Percentiles rank a stretch among this genome's conserved stretches.
Evolutionary conservation across 1,140 invertebrate genomes (phyloP).

Genomic region (Melanaphis sacchari): DNA sequence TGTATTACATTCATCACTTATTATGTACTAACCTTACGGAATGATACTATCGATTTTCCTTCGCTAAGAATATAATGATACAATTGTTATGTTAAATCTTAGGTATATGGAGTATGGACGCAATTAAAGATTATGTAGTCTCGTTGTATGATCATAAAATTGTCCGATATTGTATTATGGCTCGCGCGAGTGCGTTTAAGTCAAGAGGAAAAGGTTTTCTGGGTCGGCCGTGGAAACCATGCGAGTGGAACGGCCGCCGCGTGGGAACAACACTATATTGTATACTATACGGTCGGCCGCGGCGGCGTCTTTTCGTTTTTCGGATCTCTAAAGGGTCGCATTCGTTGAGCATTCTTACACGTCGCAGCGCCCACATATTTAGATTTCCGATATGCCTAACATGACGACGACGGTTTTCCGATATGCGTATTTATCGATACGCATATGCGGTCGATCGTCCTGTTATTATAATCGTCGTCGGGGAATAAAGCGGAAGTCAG

Average conservation of each 20-base stretch:
- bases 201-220: not conserved
- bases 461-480: not conserved
- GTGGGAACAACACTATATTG: not conserved
- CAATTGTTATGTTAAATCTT: not conserved
- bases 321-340: not conserved
- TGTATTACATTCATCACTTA: not conserved
- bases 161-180: not conserved
- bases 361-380: not conserved
- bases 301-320: not conserved
- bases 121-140: not conserved
- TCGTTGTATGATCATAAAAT: not conserved
- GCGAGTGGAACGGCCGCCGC: slow-evolving; percentile 10
- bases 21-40: not conserved
- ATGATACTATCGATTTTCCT: not conserved
- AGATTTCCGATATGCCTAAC: not conserved
- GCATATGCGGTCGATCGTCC: not conserved
- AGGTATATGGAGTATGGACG: not conserved
- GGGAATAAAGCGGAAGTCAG: slow-evolving; percentile 17
- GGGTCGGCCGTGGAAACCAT: not conserved
- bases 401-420: not conserved
- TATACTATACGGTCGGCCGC: not conserved
- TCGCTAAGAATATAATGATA: not conserved
- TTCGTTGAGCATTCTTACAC: not conserved
- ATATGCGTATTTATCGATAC: not conserved
- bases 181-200: not conserved